Evolutionary conservation across 2,797 vertebrate species (phyloP).

Genomic region (Lophius americanus): DNA sequence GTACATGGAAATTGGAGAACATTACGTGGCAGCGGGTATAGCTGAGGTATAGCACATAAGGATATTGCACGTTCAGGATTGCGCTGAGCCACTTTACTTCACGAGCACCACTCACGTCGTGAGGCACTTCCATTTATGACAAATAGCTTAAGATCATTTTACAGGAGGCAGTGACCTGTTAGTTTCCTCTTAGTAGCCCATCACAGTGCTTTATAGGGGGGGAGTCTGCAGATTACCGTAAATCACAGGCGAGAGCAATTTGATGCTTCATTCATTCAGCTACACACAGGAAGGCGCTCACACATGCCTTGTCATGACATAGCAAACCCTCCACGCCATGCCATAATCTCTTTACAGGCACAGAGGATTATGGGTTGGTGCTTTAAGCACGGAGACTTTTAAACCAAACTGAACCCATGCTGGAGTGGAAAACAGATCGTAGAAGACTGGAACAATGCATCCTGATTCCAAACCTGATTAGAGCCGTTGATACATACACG

Average conservation of each 20-base stretch:
- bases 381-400: conserved; percentile 13
- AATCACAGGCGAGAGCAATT: conserved; percentile 38
- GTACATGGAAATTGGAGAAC: too few species aligned
- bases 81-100: conserved; percentile 17
- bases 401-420: conserved; percentile 33
- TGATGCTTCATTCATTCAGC: conserved; percentile 38
- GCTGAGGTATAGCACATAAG: not conserved
- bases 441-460: conserved; percentile 27
- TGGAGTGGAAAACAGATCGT: conserved; percentile 20
- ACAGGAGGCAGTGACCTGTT: conserved; percentile 53
- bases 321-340: not conserved
- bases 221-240: conserved; percentile 45
- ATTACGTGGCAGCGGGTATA: too few species aligned
- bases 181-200: conserved; percentile 48
- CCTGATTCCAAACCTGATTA: conserved; percentile 41
- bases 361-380: conserved; percentile 8
- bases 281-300: conserved; percentile 6
- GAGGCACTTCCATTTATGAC: conserved; percentile 46
- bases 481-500: conserved; percentile 31
- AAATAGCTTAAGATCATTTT: conserved; percentile 48
- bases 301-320: conserved; percentile 8
- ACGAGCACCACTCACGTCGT: conserved; percentile 30
- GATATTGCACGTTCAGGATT: not conserved
- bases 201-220: conserved; percentile 42
- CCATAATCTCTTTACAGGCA: conserved; percentile 8